Evolutionary conservation across 2,888 invertebrate species (phyloP).

Genomic region (Calliopum simillimum): DNA sequence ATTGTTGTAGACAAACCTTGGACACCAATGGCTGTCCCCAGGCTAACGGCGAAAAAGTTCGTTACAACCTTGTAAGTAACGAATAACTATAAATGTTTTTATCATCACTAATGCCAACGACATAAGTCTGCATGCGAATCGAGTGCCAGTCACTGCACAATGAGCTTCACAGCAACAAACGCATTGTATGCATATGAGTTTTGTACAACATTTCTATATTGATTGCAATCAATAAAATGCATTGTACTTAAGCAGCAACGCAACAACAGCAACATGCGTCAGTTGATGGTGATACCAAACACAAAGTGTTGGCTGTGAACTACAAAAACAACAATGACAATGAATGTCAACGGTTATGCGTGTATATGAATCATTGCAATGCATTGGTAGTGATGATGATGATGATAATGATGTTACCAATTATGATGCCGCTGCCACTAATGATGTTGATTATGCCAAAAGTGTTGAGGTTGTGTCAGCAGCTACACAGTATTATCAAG

Average conservation of each 20-base stretch:
- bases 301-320: conserved; percentile 6
- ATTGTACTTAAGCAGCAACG: not conserved
- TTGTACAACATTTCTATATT: conserved; percentile 14
- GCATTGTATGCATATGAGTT: not conserved
- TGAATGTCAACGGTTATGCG: not conserved
- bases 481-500: no score
- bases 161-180: not conserved
- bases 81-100: no score
- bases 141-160: no score
- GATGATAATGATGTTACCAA: not conserved
- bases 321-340: conserved; percentile 6
- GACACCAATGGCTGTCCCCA: no score
- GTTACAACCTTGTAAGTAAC: no score
- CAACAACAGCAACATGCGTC: not conserved
- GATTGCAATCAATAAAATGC: conserved; percentile 18
- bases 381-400: not conserved
- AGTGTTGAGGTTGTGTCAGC: no score
- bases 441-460: not conserved
- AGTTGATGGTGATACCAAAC: no score
- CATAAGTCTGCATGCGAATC: no score
- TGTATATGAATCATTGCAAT: not conserved
- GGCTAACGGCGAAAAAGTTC: no score
- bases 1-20: no score
- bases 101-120: no score
- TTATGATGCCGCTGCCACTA: not conserved